Percentiles rank a stretch among this genome's conserved stretches.
Conservation (phyloP, 2,113 vertebrate species). For the Anarhynchus alexandrinus region DNA sequence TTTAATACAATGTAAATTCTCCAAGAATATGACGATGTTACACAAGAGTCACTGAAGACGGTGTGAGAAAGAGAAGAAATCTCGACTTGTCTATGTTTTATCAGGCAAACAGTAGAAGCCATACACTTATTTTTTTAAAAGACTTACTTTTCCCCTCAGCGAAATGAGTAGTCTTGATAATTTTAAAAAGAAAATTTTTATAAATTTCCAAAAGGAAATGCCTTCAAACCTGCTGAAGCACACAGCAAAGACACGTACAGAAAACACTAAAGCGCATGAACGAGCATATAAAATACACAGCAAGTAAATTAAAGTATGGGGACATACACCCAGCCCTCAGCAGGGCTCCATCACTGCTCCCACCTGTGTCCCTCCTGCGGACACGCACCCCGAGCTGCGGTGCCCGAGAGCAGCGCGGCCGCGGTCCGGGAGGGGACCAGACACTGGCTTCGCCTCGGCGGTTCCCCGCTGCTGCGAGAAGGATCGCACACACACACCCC, state of each 20-base stretch:
- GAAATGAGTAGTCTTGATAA: neutral
- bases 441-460: neutral
- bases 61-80: neutral
- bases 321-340: neutral
- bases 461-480: neutral
- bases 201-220: neutral
- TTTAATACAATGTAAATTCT: constrained; percentile 81
- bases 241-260: fast-evolving
- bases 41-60: neutral
- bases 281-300: neutral
- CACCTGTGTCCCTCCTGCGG: neutral
- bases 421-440: neutral
- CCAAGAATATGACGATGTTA: constrained; percentile 62
- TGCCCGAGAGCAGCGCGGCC: neutral
- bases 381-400: neutral
- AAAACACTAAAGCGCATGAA: fast-evolving
- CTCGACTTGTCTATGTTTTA: neutral
- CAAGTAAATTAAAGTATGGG: fast-evolving
- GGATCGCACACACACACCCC: neutral
- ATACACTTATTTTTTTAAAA: neutral
- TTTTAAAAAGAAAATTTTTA: neutral
- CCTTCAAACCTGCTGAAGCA: neutral
- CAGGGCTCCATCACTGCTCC: neutral
- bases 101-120: neutral
- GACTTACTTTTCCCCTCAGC: neutral